These are phyloP conservation scores for Amia ocellicauda DNA, from an alignment of 2,113 vertebrate species.

Conservation along the genomic window DNA sequence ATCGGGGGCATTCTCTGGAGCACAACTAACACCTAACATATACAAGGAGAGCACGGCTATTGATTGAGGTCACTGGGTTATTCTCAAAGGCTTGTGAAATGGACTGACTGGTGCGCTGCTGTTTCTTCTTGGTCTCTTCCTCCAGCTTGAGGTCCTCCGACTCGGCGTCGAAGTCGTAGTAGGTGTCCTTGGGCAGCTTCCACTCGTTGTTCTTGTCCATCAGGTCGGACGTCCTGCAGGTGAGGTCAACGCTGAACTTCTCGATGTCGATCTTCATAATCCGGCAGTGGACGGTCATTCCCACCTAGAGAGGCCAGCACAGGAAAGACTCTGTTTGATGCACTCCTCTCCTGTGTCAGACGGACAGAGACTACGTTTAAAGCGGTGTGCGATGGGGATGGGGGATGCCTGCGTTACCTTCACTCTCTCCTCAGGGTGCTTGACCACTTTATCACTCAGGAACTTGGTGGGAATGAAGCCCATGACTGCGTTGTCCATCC, in stretches of 20 bases:
- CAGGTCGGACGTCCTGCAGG: constrained; percentile 92
- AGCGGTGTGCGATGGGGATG: no score
- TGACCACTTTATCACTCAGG: constrained; percentile 95
- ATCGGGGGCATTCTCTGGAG: no score
- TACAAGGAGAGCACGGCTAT: background rate
- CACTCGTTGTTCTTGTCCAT: constrained; percentile 96
- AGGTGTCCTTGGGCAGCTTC: constrained; percentile 95
- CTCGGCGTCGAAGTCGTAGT: constrained; percentile 93
- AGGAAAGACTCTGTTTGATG: background rate
- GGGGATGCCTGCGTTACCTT: constrained; percentile 76
- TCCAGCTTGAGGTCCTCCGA: constrained; percentile 87
- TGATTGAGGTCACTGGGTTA: background rate
- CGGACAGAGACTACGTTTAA: no score
- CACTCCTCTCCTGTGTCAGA: background rate
- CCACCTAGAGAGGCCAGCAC: constrained; percentile 66
- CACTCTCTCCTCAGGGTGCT: constrained; percentile 93
- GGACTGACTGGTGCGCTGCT: constrained; percentile 89
- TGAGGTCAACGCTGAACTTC: constrained; percentile 95
- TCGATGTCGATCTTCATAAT: constrained; percentile 99
- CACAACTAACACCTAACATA: no score
- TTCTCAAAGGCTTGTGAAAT: no score
- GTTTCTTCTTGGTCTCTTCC: constrained; percentile 92
- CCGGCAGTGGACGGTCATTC: constrained; percentile 96
- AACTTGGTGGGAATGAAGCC: constrained; percentile 98
- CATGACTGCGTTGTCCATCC: constrained; percentile 92